A percentile compares a stretch with the other conserved stretches of the same genome.
phyloP scores from a whole-genome alignment of 2,113 vertebrate genomes.

The Sardina pilchardus region DNA sequence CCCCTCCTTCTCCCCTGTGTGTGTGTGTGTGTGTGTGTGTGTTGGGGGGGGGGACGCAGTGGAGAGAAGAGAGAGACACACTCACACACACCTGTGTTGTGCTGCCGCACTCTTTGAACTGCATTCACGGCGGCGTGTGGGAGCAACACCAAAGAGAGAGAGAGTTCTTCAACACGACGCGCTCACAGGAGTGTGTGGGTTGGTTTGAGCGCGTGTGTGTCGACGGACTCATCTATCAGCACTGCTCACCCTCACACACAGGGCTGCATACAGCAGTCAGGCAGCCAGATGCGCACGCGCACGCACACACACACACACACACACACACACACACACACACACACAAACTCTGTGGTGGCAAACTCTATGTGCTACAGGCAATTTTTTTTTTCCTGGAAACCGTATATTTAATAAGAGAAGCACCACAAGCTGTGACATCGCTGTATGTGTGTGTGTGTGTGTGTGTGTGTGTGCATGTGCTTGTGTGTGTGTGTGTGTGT shows the following conservation, averaged over 20 bases:
- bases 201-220: neutral
- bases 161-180: neutral
- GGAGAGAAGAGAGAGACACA: neutral
- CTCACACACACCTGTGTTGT: neutral
- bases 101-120: slow-evolving; percentile 26
- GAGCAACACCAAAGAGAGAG: neutral
- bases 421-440: no score
- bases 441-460: neutral
- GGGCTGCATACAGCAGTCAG: no score
- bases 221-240: no score
- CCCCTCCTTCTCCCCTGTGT: no score
- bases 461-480: neutral
- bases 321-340: no score
- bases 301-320: no score
- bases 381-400: no score
- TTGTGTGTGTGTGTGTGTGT: neutral
- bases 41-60: no score
- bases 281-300: no score
- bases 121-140: neutral
- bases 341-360: neutral
- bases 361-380: neutral
- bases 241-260: no score
- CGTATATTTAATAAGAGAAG: no score
- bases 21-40: no score
- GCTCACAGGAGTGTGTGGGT: neutral